These are phyloP conservation scores for Cataglyphis altisquamis DNA, from an alignment of 2,888 invertebrate genomes.

Conservation along the genomic window DNA sequence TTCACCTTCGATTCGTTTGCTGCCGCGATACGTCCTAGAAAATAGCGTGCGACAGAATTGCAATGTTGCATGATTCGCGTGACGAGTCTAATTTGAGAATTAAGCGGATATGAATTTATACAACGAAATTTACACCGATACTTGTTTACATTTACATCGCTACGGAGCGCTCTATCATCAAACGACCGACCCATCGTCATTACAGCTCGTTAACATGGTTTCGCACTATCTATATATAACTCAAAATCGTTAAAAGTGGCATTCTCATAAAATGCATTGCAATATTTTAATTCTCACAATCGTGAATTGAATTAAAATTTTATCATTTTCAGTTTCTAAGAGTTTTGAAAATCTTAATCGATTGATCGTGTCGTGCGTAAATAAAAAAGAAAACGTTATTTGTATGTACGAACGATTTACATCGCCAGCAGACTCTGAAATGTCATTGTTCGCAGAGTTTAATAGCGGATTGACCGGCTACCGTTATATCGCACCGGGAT, in stretches of 20 bases:
- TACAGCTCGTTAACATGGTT: not conserved
- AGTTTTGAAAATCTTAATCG: not conserved
- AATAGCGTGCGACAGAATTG: constrained; percentile 32
- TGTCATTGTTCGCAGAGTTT: constrained; percentile 57
- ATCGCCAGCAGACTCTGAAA: constrained; percentile 28
- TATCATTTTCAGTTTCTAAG: constrained; percentile 9
- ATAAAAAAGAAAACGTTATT: constrained; percentile 13
- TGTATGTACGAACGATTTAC: not conserved
- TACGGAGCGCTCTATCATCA: not conserved
- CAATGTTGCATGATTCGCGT: constrained; percentile 20
- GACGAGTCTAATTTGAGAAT: constrained; percentile 36
- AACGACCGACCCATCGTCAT: constrained; percentile 16
- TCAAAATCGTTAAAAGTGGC: not conserved
- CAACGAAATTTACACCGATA: not conserved
- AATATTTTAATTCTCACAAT: not conserved
- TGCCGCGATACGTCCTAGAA: not conserved
- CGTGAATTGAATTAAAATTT: not conserved
- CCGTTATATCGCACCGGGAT: constrained; percentile 58
- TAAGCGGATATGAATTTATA: constrained; percentile 27
- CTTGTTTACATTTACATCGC: not conserved
- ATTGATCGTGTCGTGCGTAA: not conserved
- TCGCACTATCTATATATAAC: not conserved
- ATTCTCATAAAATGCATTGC: not conserved
- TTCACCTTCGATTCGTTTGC: constrained; percentile 37
- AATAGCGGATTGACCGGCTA: constrained; percentile 64